phyloP scores from a whole-genome alignment of 2,113 vertebrate species.

The Propithecus coquereli region DNA sequence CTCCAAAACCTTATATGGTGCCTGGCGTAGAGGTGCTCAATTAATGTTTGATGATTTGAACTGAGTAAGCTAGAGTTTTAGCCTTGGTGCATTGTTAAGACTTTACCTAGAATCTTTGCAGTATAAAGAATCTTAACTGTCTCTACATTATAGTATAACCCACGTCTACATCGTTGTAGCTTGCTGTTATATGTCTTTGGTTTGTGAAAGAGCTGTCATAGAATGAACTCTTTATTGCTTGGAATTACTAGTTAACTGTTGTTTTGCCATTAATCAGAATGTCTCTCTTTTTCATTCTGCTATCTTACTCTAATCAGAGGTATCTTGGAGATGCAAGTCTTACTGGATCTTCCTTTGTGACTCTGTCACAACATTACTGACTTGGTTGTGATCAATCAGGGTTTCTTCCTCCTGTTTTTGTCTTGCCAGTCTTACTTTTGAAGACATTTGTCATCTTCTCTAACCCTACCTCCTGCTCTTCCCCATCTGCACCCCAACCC shows the following conservation, averaged over 20 bases:
- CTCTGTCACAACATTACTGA: not conserved
- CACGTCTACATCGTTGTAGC: not conserved
- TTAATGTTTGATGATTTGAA: not conserved
- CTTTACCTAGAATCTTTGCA: not conserved
- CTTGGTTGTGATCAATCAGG: not conserved
- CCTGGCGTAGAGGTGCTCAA: not conserved
- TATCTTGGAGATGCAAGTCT: not conserved
- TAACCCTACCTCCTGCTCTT: not conserved
- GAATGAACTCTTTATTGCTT: slow-evolving; percentile 36
- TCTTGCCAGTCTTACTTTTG: not conserved
- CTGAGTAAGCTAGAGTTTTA: not conserved
- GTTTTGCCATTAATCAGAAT: slow-evolving; percentile 40
- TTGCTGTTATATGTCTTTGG: slow-evolving; percentile 43
- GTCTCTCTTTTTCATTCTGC: not conserved
- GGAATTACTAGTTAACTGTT: slow-evolving; percentile 45
- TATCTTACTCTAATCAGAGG: not conserved
- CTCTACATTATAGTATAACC: not conserved
- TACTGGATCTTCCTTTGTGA: not conserved
- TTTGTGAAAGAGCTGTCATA: slow-evolving; percentile 55
- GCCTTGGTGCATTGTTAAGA: not conserved
- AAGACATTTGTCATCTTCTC: not conserved
- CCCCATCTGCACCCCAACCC: not conserved
- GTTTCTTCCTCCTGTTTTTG: not conserved
- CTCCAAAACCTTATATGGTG: not conserved
- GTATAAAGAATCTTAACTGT: not conserved